Conservation (phyloP, 53 echinoderm and acorn worm genomes). For the Astropecten irregularis region DNA sequence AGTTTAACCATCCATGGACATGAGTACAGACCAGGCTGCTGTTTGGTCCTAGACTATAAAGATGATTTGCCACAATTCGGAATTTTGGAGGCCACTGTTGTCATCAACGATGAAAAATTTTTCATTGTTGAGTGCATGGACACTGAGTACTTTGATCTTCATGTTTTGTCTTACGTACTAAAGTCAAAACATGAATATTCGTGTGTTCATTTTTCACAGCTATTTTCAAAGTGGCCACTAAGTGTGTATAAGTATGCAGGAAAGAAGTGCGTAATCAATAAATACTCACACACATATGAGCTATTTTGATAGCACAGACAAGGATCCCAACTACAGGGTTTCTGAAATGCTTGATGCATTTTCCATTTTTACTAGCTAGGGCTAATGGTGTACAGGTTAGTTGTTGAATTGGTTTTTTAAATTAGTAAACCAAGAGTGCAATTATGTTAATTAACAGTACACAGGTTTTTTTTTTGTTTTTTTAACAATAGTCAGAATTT, state of each 20-base stretch:
- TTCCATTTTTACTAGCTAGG: too few species aligned
- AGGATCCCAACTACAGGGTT: background rate
- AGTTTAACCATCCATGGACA: constrained; percentile 39
- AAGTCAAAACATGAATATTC: background rate
- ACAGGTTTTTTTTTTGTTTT: too few species aligned
- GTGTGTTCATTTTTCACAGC: constrained; percentile 13
- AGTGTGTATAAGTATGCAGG: constrained; percentile 17
- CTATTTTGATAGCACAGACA: constrained; percentile 1
- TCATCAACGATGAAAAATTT: constrained; percentile 41
- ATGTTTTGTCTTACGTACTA: constrained; percentile 39
- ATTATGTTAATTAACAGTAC: too few species aligned
- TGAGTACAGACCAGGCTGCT: constrained; percentile 52
- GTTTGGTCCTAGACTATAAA: constrained; percentile 26
- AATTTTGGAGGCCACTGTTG: constrained; percentile 28
- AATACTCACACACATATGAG: constrained; percentile 37
- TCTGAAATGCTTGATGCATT: background rate
- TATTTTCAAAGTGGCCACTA: constrained; percentile 60
- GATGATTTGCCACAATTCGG: constrained; percentile 62
- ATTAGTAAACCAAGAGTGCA: too few species aligned
- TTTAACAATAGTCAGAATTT: too few species aligned
- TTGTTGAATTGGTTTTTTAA: too few species aligned
- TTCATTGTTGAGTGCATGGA: constrained; percentile 48
- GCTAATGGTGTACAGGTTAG: too few species aligned
- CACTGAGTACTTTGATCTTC: constrained; percentile 24
- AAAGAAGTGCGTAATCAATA: constrained; percentile 37